A percentile compares a stretch with the other conserved stretches of the same genome.
Evolutionary conservation across 2,797 vertebrate species (phyloP).

Genomic region (Clarias laeviceps): DNA sequence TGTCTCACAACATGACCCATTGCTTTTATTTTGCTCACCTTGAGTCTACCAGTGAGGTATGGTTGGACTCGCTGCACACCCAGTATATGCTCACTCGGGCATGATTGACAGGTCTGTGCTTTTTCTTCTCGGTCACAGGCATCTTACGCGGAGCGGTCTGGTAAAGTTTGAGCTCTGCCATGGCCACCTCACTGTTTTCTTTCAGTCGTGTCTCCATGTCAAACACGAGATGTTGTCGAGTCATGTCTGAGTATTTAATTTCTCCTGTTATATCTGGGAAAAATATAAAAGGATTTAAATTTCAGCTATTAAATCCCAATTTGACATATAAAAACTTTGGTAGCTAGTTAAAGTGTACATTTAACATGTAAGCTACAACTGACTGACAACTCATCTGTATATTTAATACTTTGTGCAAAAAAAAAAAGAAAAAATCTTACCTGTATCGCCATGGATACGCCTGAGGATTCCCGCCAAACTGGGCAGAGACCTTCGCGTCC

Average conservation of each 20-base stretch:
- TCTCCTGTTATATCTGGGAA: conserved; percentile 71
- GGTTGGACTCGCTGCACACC: conserved; percentile 78
- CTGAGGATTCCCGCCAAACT: conserved; percentile 78
- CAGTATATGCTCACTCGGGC: conserved; percentile 82
- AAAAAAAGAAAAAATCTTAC: conserved; percentile 53
- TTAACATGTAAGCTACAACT: background rate
- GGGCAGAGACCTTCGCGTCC: conserved; percentile 67
- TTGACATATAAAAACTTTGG: background rate
- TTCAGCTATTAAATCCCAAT: background rate
- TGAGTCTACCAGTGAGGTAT: conserved; percentile 81
- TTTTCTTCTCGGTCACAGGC: conserved; percentile 60
- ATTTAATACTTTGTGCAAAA: background rate
- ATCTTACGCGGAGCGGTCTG: conserved; percentile 70
- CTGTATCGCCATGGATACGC: conserved; percentile 72
- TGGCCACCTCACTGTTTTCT: conserved; percentile 78
- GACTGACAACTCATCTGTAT: no score
- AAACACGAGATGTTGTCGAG: conserved; percentile 73
- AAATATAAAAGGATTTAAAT: conserved; percentile 2
- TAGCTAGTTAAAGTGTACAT: background rate
- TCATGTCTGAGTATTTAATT: conserved; percentile 68
- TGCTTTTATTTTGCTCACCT: conserved; percentile 66
- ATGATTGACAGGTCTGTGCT: conserved; percentile 65
- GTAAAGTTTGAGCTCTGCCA: conserved; percentile 83
- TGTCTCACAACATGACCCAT: background rate
- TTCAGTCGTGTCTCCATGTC: conserved; percentile 80